Evolutionary conservation across 2,797 vertebrate species (phyloP), one percentile per base, ranked within the genome.

Genomic region (Threskiornis aethiopicus): DNA sequence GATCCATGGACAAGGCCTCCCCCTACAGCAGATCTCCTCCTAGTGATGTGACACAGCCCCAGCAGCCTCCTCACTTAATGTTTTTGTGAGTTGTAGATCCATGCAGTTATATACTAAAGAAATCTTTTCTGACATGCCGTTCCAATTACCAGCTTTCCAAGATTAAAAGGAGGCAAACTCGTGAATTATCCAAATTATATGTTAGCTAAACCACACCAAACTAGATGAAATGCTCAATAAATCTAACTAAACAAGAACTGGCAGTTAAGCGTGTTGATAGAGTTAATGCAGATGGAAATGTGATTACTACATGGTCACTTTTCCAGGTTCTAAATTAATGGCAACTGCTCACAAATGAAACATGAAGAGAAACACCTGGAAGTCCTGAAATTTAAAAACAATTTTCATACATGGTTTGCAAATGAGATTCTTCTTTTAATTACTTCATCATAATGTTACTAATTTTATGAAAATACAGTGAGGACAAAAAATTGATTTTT

Each of bases 21-120:
- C 42, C 19, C 52, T 6, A 22, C 0, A 9, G 31, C 52, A 92
- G 39, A 28, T 54, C 22, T 76, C 52, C 31, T 69, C 1, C 8
- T 25, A 44, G 11, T 5, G 61, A 54, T 0, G 0, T 5, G 37
- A 35, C 47, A n/a, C 31, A 79, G 54, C 11, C 62, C 46, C n/a
- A 75, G 41, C 21, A 78, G 55, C 8, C 37, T 65, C 29, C 46
- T 65, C 16, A 15, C 13, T 33, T 24, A 3, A 16, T 8, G 19
- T 4, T 51, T 51, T 13, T 51, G 9, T 0, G 6, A 71, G 16
- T 4, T 57, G 20, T 16, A 58, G 13, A 58, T 46, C 16, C 3
- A 1, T 31, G 37, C 5, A 7, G 10, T 9, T 49, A 41, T 2
- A 57, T 0, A 17, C 8, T 37, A 42, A 70, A 46, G 10, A 71